Evolutionary conservation across 2,888 invertebrate genomes (phyloP), one percentile per base, ranked within the genome.

Genomic region (Pachydiplax longipennis): DNA sequence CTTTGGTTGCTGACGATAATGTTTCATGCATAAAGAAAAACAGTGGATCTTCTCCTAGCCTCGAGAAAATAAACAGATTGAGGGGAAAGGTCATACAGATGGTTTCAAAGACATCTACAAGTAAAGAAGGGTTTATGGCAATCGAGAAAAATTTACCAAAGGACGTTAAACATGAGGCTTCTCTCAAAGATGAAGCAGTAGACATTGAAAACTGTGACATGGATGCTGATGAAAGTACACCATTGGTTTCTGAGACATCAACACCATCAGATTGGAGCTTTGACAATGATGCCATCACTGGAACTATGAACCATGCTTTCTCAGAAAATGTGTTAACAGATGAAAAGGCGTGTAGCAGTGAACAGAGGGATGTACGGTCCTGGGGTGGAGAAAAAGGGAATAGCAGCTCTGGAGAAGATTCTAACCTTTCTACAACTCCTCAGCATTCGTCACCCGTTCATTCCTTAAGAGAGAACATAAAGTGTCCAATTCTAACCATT

Each of bases 201-300:
- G 61, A 58, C 12, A n/a, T 87, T 1, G 61, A 73, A 10, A 31
- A 37, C 61, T 44, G 80, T 37, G 90, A 90, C 6, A 48, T 80
- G n/a, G 91, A 82, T 40, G 83, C 80, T 80, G 91, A 90, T 53
- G 97, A 97, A 93, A 95, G 95, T 92, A 96, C 96, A 2, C 96
- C 96, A 91, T 94, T 97, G 91, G 96, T 97, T 12, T 95, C 95
- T 13, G 94, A 94, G 91, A 92, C 94, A 91, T 93, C 94, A 8
- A 94, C 94, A 0, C 94, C 94, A 22, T 87, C 87, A 35, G 87
- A 87, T 35, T 87, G 87, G 87, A 87, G 87, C 37, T 35, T 87
- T 37, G 87, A 87, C 37, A 61, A 31, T 37, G 87, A 87, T 87
- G 61, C 31, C 18, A 65, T 61, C n/a, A 35, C 87, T 22, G 87